These are phyloP conservation scores for Catagonus wagneri DNA, from an alignment of 2,113 vertebrate species.

Conservation along the genomic window DNA sequence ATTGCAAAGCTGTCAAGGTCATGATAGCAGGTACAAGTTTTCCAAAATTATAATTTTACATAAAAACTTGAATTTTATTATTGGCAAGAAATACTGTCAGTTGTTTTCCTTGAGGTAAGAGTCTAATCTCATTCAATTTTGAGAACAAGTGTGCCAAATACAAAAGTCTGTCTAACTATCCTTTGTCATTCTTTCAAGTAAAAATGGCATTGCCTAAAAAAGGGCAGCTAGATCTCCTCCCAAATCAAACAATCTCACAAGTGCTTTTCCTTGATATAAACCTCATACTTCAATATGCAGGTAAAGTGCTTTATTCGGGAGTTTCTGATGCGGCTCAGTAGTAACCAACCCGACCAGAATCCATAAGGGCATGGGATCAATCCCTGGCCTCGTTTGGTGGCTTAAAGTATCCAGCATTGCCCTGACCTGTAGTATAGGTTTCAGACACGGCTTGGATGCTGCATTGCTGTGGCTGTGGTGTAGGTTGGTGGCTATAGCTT, in stretches of 20 bases:
- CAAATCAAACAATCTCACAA: background rate
- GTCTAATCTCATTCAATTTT: background rate
- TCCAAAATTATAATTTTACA: slow-evolving; percentile 36
- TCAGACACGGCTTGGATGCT: no score
- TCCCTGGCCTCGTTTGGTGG: no score
- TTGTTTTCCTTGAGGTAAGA: slow-evolving; percentile 8
- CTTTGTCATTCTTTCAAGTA: slow-evolving; percentile 24
- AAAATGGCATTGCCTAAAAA: background rate
- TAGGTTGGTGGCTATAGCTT: no score
- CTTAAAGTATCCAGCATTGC: no score
- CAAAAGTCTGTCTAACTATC: background rate
- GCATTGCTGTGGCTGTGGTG: no score
- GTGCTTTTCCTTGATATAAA: slow-evolving; percentile 18
- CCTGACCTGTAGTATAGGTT: no score
- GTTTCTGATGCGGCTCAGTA: no score
- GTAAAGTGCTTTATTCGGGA: background rate
- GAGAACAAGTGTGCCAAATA: background rate
- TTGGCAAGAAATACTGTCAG: background rate
- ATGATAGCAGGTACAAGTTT: background rate
- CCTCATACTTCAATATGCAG: background rate
- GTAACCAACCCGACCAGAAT: no score
- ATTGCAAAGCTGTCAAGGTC: background rate
- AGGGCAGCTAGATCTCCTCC: background rate
- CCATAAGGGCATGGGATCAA: no score
- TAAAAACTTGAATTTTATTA: slow-evolving; percentile 10